Evolutionary conservation across 2,888 invertebrate species (phyloP).

Genomic region (Drosophila robusta): DNA sequence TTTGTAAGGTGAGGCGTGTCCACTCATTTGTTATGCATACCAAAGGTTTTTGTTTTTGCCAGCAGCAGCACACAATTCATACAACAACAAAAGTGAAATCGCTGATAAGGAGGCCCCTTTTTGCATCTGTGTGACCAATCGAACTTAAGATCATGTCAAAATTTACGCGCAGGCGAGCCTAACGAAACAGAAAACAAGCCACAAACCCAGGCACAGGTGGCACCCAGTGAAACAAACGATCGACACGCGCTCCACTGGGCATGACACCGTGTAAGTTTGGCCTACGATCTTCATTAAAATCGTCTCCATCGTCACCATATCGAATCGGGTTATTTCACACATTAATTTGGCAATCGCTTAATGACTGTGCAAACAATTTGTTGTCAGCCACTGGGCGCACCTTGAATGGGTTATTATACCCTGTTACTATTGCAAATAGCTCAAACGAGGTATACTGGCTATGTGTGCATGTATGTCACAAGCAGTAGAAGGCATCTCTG

Average conservation of each 20-base stretch:
- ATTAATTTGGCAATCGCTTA: slow-evolving; percentile 49
- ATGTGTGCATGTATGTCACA: too few species aligned
- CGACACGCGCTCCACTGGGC: slow-evolving; percentile 49
- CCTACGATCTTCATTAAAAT: slow-evolving; percentile 22
- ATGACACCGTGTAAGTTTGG: slow-evolving; percentile 48
- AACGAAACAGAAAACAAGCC: slow-evolving; percentile 12
- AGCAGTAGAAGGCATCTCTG: too few species aligned
- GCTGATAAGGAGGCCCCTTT: slow-evolving; percentile 59
- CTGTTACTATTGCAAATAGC: background rate
- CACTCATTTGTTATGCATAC: slow-evolving; percentile 37
- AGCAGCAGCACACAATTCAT: slow-evolving; percentile 28
- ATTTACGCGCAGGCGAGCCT: slow-evolving; percentile 39
- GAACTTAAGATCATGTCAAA: slow-evolving; percentile 36
- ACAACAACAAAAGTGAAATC: slow-evolving; percentile 66
- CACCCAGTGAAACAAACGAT: slow-evolving; percentile 30
- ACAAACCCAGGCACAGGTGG: background rate
- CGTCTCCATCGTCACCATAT: background rate
- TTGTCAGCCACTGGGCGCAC: slow-evolving; percentile 48
- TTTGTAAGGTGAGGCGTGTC: slow-evolving; percentile 39
- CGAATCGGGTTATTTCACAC: slow-evolving; percentile 36
- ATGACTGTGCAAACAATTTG: slow-evolving; percentile 43
- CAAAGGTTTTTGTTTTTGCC: slow-evolving; percentile 33
- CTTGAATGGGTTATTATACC: slow-evolving; percentile 31
- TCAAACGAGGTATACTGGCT: background rate
- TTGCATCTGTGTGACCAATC: slow-evolving; percentile 19